A percentile compares a stretch with the other conserved stretches of the same genome.
Conservation (phyloP, 2,113 vertebrate species). For the Ochotona princeps region DNA sequence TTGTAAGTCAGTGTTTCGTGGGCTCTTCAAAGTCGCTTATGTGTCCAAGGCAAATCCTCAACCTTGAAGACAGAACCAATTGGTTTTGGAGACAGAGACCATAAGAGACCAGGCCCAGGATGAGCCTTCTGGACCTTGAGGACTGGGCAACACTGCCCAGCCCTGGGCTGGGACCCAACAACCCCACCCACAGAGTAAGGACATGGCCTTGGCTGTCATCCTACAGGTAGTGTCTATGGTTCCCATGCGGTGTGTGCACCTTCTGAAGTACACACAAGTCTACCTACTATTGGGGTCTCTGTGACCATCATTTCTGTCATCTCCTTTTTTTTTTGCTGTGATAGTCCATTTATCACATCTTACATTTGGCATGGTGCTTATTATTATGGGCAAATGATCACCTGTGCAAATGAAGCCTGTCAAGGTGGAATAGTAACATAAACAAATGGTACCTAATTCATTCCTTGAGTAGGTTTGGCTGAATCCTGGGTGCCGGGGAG, state of each 20-base stretch:
- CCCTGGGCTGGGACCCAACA: neutral
- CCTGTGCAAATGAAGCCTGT: neutral
- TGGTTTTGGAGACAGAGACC: neutral
- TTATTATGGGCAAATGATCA: neutral
- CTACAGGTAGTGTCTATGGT: neutral
- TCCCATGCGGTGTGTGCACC: too few relatives aligned
- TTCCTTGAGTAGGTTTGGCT: neutral
- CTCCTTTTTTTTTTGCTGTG: neutral
- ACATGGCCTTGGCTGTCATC: neutral
- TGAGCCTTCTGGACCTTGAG: neutral
- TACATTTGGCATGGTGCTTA: neutral
- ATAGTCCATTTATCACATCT: neutral
- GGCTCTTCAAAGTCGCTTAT: too few relatives aligned
- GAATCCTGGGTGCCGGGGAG: neutral
- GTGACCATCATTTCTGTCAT: neutral
- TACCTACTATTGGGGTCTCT: neutral
- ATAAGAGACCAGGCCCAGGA: neutral
- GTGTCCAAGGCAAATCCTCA: neutral
- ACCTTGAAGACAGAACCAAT: neutral
- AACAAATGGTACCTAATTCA: neutral
- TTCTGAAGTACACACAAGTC: neutral
- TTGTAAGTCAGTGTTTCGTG: too few relatives aligned
- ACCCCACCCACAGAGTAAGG: neutral
- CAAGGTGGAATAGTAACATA: neutral
- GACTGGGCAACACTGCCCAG: neutral